phyloP scores from a whole-genome alignment of 2,888 invertebrate genomes.

The Dendrolimus houi region DNA sequence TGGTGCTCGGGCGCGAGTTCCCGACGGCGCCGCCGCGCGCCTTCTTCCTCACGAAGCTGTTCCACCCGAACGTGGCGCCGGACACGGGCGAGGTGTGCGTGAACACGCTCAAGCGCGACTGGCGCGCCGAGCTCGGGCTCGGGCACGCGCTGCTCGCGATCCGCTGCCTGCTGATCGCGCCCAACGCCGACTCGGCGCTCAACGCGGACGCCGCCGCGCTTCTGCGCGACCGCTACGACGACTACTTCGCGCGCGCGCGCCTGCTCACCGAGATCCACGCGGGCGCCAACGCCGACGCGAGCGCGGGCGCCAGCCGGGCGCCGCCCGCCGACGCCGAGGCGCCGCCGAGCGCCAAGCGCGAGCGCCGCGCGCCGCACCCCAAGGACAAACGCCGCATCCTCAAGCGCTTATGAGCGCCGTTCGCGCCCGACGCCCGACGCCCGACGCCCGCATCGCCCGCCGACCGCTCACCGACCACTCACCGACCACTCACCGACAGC shows the following conservation, averaged over 20 bases:
- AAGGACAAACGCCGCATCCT: slow-evolving; percentile 45
- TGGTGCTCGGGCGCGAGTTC: slow-evolving; percentile 94
- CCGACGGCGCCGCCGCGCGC: slow-evolving; percentile 95
- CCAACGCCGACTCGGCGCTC: slow-evolving; percentile 97
- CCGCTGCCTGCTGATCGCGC: slow-evolving; percentile 95
- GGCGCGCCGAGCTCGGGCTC: slow-evolving; percentile 96
- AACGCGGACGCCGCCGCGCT: slow-evolving; percentile 98
- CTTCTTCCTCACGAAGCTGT: slow-evolving; percentile 95
- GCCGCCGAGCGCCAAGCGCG: slow-evolving; percentile 89
- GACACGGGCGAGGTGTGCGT: slow-evolving; percentile 96
- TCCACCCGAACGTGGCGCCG: slow-evolving; percentile 96
- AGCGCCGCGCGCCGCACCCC: slow-evolving; percentile 48
- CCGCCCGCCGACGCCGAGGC: slow-evolving; percentile 59
- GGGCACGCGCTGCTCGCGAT: slow-evolving; percentile 95
- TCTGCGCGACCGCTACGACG: slow-evolving; percentile 93
- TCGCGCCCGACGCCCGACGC: too few species aligned
- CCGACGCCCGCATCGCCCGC: too few species aligned
- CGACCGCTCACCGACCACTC: not conserved
- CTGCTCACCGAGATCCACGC: slow-evolving; percentile 67
- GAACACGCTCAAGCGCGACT: slow-evolving; percentile 96
- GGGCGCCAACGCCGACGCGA: slow-evolving; percentile 74
- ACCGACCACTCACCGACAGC: not conserved
- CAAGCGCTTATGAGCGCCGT: slow-evolving; percentile 41
- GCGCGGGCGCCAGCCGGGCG: slow-evolving; percentile 62
- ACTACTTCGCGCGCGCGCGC: slow-evolving; percentile 82